Conservation (phyloP, 2,888 invertebrate species). For the Caenorhabditis sp. region DNA sequence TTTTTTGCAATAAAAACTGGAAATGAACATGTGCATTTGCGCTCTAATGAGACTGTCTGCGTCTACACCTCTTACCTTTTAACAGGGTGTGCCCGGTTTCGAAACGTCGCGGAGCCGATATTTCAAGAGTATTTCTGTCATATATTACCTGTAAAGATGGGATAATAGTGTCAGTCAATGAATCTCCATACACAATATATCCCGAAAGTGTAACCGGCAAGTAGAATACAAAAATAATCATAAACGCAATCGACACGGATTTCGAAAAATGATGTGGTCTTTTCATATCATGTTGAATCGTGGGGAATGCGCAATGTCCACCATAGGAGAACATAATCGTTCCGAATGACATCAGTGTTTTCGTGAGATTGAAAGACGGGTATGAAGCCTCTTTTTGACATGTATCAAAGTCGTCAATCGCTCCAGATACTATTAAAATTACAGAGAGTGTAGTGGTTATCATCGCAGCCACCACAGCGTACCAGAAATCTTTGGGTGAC, state of each 20-base stretch:
- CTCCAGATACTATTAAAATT: slow-evolving; percentile 58
- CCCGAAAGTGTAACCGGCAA: slow-evolving; percentile 59
- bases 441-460: slow-evolving; percentile 62
- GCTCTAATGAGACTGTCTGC: too few species aligned
- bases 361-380: slow-evolving; percentile 47
- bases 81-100: too few species aligned
- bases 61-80: too few species aligned
- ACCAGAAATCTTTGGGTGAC: slow-evolving; percentile 69
- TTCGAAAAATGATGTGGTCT: slow-evolving; percentile 80
- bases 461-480: slow-evolving; percentile 65
- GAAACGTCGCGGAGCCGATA: too few species aligned
- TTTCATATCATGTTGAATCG: slow-evolving; percentile 90
- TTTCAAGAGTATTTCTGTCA: too few species aligned
- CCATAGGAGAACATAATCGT: slow-evolving; percentile 69
- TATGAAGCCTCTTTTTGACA: slow-evolving; percentile 53
- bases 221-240: slow-evolving; percentile 58
- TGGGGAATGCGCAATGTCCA: slow-evolving; percentile 77
- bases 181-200: slow-evolving; percentile 60
- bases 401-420: slow-evolving; percentile 40
- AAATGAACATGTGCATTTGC: too few species aligned
- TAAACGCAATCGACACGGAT: slow-evolving; percentile 75
- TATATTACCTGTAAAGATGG: slow-evolving; percentile 58
- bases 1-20: too few species aligned
- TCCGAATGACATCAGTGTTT: slow-evolving; percentile 64
- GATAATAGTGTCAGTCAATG: slow-evolving; percentile 63